These are phyloP conservation scores for Drosophila repletoides DNA, from an alignment of 1,140 invertebrate genomes.

Conservation along the genomic window DNA sequence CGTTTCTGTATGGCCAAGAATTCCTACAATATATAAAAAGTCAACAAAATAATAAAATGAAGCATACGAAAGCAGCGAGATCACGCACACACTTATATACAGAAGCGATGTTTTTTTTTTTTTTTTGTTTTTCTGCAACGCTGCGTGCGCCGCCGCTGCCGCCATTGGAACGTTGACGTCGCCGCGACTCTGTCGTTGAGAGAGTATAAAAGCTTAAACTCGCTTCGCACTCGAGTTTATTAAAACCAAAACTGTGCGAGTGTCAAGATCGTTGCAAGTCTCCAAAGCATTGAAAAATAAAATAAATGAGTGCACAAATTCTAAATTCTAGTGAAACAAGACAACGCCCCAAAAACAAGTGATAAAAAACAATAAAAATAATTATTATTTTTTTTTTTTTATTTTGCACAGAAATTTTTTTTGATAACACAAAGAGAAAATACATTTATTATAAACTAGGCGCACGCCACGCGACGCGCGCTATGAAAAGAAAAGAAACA, in stretches of 20 bases:
- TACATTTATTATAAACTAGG: constrained; percentile 3
- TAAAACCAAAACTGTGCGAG: constrained; percentile 80
- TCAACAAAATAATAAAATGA: constrained; percentile 79
- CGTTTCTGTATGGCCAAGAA: constrained; percentile 52
- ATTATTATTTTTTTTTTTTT: constrained; percentile 3
- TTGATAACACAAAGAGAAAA: constrained; percentile 35
- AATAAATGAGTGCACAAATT: neutral
- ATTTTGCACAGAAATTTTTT: too few species aligned
- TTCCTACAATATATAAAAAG: constrained; percentile 67
- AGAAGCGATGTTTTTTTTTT: constrained; percentile 17
- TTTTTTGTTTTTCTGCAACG: constrained; percentile 42
- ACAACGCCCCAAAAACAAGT: constrained; percentile 37
- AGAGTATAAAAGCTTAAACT: constrained; percentile 82
- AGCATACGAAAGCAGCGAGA: constrained; percentile 65
- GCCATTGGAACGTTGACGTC: constrained; percentile 54
- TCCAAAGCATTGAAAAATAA: constrained; percentile 7
- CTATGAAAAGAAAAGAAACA: constrained; percentile 34
- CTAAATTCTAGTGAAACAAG: constrained; percentile 34
- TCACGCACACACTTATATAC: constrained; percentile 39
- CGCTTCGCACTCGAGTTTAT: constrained; percentile 81
- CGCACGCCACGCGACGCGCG: constrained; percentile 51
- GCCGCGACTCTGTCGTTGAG: constrained; percentile 32
- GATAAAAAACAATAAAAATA: constrained; percentile 37
- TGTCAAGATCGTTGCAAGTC: constrained; percentile 65
- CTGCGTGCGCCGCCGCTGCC: constrained; percentile 50